These are phyloP conservation scores for Dipodomys ordii DNA, from an alignment of 2,113 vertebrate genomes.

Conservation along the genomic window DNA sequence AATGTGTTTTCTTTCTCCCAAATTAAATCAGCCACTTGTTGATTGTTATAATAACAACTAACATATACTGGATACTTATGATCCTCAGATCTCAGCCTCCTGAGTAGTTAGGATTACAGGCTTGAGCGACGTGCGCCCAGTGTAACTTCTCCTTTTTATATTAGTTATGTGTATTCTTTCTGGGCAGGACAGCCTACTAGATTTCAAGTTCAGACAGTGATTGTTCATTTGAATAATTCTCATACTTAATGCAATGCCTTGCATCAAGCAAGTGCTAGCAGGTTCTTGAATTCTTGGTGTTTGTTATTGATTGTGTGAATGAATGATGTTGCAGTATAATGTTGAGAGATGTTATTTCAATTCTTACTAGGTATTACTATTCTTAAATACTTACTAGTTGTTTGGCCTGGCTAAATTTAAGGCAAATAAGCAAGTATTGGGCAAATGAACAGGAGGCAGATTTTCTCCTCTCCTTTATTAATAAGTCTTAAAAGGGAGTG, in stretches of 20 bases:
- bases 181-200: not conserved
- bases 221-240: not conserved
- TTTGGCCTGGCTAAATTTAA: not conserved
- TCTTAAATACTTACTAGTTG: not conserved
- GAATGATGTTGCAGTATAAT: not conserved
- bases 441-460: not conserved
- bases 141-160: conserved; percentile 9
- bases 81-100: too few species aligned
- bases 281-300: not conserved
- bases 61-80: not conserved
- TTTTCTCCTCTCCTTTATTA: not conserved
- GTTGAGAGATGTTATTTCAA: not conserved
- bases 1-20: not conserved
- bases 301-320: not conserved
- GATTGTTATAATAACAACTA: not conserved
- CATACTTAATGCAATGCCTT: not conserved
- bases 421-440: not conserved
- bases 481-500: conserved; percentile 1
- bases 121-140: not conserved
- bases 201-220: not conserved
- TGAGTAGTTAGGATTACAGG: too few species aligned
- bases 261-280: not conserved
- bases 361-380: not conserved
- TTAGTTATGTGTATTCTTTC: not conserved
- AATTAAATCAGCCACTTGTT: not conserved